phyloP scores from a whole-genome alignment of 2,888 invertebrate species.

The Crossocerus cetratus region DNA sequence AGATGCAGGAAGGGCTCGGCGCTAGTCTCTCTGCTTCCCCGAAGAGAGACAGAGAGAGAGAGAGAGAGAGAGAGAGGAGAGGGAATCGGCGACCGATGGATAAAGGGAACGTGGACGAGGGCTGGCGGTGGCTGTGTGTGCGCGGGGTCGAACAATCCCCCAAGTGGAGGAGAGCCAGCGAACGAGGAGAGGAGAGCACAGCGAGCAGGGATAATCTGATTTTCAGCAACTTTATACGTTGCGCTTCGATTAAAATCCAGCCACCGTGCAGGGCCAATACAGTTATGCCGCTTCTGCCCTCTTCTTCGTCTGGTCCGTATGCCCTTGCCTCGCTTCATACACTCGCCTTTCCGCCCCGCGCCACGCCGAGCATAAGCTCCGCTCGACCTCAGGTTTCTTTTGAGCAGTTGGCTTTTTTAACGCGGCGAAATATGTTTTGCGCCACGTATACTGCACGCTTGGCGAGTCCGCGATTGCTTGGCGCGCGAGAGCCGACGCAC shows the following conservation, averaged over 20 bases:
- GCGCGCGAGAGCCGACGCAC: too few relatives aligned
- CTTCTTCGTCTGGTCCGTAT: constrained; percentile 24
- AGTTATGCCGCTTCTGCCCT: constrained; percentile 61
- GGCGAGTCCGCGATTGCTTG: too few relatives aligned
- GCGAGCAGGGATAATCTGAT: constrained; percentile 71
- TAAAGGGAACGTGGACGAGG: background rate
- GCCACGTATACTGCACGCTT: too few relatives aligned
- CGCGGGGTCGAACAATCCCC: constrained; percentile 23
- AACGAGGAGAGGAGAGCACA: constrained; percentile 47
- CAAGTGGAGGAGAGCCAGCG: constrained; percentile 27
- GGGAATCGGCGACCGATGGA: constrained; percentile 1
- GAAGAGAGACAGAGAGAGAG: constrained; percentile 21
- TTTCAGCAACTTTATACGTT: constrained; percentile 75
- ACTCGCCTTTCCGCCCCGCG: background rate
- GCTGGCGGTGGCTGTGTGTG: constrained; percentile 7
- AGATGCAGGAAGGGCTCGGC: constrained; percentile 27
- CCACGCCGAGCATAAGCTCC: too few relatives aligned
- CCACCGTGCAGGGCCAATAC: constrained; percentile 70
- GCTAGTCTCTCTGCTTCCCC: constrained; percentile 14
- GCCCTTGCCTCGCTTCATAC: constrained; percentile 8
- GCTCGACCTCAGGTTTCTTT: too few relatives aligned
- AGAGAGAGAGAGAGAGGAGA: constrained; percentile 18
- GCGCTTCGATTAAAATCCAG: constrained; percentile 74
- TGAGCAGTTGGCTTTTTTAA: too few relatives aligned
- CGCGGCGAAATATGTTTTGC: too few relatives aligned